Conservation (phyloP, 1,140 invertebrate species). For the Brachionus plicatilis region DNA sequence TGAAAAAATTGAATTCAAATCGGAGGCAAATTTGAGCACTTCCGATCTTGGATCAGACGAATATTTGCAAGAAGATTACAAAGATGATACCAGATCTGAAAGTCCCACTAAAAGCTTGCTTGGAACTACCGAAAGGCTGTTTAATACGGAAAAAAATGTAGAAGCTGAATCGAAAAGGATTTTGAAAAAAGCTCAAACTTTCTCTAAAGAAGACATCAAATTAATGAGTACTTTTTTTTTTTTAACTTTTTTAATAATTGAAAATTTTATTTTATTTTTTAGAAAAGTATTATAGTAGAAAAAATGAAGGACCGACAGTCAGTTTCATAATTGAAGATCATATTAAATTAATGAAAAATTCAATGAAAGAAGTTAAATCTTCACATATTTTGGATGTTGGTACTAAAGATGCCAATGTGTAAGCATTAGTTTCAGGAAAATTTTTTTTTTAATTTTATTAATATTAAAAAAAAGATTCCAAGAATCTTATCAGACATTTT, state of each 20-base stretch:
- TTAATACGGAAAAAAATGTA: slow-evolving; percentile 23
- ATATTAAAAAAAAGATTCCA: slow-evolving; percentile 47
- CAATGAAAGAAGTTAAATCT: slow-evolving; percentile 49
- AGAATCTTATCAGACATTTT: slow-evolving; percentile 48
- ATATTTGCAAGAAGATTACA: neutral
- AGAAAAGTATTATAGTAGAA: slow-evolving; percentile 52
- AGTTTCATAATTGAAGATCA: slow-evolving; percentile 47
- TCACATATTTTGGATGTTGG: slow-evolving; percentile 55
- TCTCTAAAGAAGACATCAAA: slow-evolving; percentile 34
- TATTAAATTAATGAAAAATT: slow-evolving; percentile 47
- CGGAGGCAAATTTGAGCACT: neutral
- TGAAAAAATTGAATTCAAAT: neutral
- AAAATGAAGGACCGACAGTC: slow-evolving; percentile 51
- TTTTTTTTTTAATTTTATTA: slow-evolving; percentile 41
- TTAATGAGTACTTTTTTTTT: slow-evolving; percentile 38
- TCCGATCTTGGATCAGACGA: slow-evolving; percentile 1
- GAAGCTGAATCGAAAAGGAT: slow-evolving; percentile 26
- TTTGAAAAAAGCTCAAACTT: slow-evolving; percentile 19
- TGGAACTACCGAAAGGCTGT: neutral
- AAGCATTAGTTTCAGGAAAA: neutral
- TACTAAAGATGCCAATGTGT: slow-evolving; percentile 48
- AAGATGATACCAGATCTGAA: neutral
- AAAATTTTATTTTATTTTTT: neutral
- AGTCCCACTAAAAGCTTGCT: neutral
- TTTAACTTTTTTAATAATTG: too few species aligned